Base-by-base conservation (phyloP, 2,113 vertebrate species). In the Pteropus alecto region DNA sequence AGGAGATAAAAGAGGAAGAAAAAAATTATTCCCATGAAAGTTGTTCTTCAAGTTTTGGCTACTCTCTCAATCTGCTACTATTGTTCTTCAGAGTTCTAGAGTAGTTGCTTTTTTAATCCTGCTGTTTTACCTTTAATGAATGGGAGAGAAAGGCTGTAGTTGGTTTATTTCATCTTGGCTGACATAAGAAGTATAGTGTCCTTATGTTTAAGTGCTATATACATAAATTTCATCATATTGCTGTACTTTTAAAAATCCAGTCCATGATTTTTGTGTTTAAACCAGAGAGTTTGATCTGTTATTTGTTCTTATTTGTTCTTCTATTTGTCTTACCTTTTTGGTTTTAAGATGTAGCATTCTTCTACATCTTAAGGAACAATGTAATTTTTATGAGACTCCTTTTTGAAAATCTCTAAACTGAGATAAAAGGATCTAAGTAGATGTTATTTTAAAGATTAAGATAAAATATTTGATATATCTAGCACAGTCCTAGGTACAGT, bases 21-120 rank as follows among this genome's bases (percentile, higher is more conserved):
- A 38, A 10, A 46, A 33, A 12, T 71, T 77, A 74, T 8, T 73
- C 19, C 18, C 4, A 2, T 43, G 54, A 24, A 93, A 65, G 41
- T 81, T 95, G 21, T 95, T 95, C 56, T 86, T 78, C 30, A 60
- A 95, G 38, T 41, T 86, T 85, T 86, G 81, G 22, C 41, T 91
- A 5, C 22, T 94, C 24, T 85, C 51, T 38, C 22, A 89, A 51
- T 67, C 24, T 86, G n/a, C 16, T 65, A 63, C 61, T n/a, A 21
- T 60, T 30, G 0, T 43, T 41, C 67, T 86, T 86, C 46, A 73
- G 61, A 58, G 38, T 85, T 33, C 58, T 48, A 22, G 41, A 33
- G 12, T 74, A 84, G 41, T 71, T 68, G 22, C 93, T 87, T 87
- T 78, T 83, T 43, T n/a, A 71, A 24, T 43, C 74, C 85, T 58